Evolutionary conservation across 53 echinoderm and acorn worm genomes (phyloP).

Genomic region (Patiria pectinifera): DNA sequence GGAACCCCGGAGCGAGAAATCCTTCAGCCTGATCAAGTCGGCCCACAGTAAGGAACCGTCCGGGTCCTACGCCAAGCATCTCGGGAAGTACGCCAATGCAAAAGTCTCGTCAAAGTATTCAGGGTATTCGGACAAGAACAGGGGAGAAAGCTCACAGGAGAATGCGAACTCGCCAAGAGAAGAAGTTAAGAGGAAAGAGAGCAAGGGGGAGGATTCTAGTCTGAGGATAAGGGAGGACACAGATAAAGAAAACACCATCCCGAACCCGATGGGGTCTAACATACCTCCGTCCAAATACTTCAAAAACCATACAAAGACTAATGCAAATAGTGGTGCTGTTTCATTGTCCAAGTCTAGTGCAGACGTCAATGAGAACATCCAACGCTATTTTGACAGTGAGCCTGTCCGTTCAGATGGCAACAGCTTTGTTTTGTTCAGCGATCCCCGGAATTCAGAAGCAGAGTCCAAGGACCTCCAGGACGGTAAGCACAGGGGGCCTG

Average conservation of each 20-base stretch:
- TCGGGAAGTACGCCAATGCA: conserved; percentile 38
- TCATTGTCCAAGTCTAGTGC: conserved; percentile 11
- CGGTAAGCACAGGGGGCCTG: not conserved
- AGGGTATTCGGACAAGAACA: conserved; percentile 6
- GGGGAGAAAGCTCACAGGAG: conserved; percentile 4
- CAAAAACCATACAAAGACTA: conserved; percentile 24
- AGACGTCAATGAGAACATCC: conserved; percentile 30
- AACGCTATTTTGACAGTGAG: conserved; percentile 51
- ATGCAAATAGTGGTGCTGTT: not conserved
- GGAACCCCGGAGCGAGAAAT: conserved; percentile 4
- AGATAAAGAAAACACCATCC: conserved; percentile 46
- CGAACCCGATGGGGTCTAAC: conserved; percentile 40
- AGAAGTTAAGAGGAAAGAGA: conserved; percentile 8
- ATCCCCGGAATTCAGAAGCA: conserved; percentile 1
- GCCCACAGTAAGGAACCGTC: conserved; percentile 26
- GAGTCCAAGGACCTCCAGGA: conserved; percentile 27
- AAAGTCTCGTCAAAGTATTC: conserved; percentile 49
- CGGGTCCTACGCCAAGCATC: conserved; percentile 7
- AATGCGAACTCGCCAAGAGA: conserved; percentile 28
- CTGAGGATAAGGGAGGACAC: not conserved
- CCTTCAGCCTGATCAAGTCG: conserved; percentile 1
- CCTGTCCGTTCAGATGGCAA: conserved; percentile 25
- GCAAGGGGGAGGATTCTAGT: not conserved
- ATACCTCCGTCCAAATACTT: conserved; percentile 70
- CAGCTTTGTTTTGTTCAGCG: conserved; percentile 53